Evolutionary conservation across 1,140 invertebrate species (phyloP).

Genomic region (Eubasilissa regina): DNA sequence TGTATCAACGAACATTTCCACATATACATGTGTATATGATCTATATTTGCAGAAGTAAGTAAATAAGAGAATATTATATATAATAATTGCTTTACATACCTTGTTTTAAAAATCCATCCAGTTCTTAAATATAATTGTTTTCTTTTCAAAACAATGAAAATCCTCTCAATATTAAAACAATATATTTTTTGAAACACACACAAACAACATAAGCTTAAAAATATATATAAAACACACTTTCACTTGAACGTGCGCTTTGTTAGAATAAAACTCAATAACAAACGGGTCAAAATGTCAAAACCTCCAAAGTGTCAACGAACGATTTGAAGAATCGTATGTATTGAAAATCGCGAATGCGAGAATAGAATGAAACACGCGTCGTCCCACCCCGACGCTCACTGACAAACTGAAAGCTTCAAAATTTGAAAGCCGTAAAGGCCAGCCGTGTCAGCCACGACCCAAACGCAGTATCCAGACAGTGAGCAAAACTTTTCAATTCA

Average conservation of each 20-base stretch:
- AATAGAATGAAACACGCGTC: constrained; percentile 20
- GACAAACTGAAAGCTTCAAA: constrained; percentile 38
- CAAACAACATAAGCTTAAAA: neutral
- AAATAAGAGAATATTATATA: neutral
- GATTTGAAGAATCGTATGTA: constrained; percentile 15
- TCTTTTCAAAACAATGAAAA: neutral
- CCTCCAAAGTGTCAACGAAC: constrained; percentile 9
- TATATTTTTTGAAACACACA: neutral
- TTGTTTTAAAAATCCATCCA: constrained; percentile 1
- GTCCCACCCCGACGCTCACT: constrained; percentile 31
- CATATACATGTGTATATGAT: no score
- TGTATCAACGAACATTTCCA: no score
- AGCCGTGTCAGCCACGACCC: neutral
- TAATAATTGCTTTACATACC: neutral
- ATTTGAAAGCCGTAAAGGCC: constrained; percentile 32
- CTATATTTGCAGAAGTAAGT: no score
- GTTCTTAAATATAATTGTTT: neutral
- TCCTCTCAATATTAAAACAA: constrained; percentile 19
- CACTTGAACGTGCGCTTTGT: neutral
- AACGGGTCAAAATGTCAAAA: constrained; percentile 13
- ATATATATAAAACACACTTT: constrained; percentile 5
- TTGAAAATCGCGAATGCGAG: constrained; percentile 24
- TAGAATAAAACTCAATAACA: constrained; percentile 6
- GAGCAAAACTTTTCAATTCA: neutral
- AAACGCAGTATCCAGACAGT: neutral